Conservation (phyloP, 2,888 invertebrate genomes). For the Habroteleia sp. region DNA sequence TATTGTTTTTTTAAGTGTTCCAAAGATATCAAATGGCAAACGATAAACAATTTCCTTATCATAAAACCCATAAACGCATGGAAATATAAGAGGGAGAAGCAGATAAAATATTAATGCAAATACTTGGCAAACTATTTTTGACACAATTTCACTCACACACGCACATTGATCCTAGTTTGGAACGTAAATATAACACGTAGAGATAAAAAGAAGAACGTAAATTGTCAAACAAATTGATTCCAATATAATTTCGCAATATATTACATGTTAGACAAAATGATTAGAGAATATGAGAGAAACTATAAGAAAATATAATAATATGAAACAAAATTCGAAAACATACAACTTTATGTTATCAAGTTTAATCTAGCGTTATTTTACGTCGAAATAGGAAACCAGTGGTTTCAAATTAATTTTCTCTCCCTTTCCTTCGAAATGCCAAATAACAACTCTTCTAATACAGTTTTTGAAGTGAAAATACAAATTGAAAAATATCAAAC, state of each 20-base stretch:
- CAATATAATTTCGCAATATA: neutral
- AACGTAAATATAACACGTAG: constrained; percentile 5
- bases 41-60: constrained; percentile 15
- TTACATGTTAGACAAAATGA: neutral
- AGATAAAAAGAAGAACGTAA: constrained; percentile 19
- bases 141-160: constrained; percentile 11
- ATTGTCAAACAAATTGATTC: constrained; percentile 16
- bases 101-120: constrained; percentile 15
- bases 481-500: constrained; percentile 11
- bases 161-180: too few relatives aligned
- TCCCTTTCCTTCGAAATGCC: too few relatives aligned
- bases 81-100: neutral
- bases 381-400: too few relatives aligned
- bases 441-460: too few relatives aligned
- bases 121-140: constrained; percentile 14
- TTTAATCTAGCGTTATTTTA: too few relatives aligned
- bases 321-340: too few relatives aligned
- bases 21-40: constrained; percentile 7
- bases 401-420: too few relatives aligned
- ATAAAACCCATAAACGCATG: neutral
- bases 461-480: constrained; percentile 4
- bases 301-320: neutral
- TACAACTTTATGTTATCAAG: too few relatives aligned
- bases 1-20: constrained; percentile 1
- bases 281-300: too few relatives aligned